phyloP scores from a whole-genome alignment of 2,797 vertebrate genomes.

The Danio aesculapii region DNA sequence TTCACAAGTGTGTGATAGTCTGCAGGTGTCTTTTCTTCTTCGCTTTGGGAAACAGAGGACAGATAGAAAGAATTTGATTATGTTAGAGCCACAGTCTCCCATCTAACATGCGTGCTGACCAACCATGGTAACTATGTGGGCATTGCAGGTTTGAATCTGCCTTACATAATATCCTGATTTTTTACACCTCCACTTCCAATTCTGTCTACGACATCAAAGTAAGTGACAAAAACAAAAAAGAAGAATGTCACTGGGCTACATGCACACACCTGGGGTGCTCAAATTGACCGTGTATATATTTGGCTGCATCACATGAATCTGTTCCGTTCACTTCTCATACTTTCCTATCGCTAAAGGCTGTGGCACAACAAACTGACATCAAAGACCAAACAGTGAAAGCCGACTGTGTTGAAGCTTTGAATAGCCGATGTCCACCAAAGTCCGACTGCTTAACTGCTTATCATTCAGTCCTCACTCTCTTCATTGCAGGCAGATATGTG shows the following conservation, averaged over 20 bases:
- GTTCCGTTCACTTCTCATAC: too few relatives aligned
- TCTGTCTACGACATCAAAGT: neutral
- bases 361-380: too few relatives aligned
- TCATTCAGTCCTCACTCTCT: too few relatives aligned
- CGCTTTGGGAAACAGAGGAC: neutral
- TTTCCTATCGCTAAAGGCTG: too few relatives aligned
- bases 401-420: too few relatives aligned
- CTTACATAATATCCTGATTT: neutral
- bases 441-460: too few relatives aligned
- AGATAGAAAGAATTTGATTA: neutral
- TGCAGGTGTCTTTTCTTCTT: neutral
- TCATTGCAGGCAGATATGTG: too few relatives aligned
- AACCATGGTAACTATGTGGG: neutral
- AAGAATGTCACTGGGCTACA: neutral
- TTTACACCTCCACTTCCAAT: neutral
- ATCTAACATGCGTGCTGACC: neutral
- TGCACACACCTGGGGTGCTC: neutral
- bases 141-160: neutral
- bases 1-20: neutral
- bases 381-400: too few relatives aligned
- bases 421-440: too few relatives aligned
- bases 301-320: too few relatives aligned
- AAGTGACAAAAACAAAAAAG: neutral
- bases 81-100: neutral
- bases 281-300: too few relatives aligned